Evolutionary conservation across 2,797 vertebrate species (phyloP).

Genomic region (Anguilla anguilla): DNA sequence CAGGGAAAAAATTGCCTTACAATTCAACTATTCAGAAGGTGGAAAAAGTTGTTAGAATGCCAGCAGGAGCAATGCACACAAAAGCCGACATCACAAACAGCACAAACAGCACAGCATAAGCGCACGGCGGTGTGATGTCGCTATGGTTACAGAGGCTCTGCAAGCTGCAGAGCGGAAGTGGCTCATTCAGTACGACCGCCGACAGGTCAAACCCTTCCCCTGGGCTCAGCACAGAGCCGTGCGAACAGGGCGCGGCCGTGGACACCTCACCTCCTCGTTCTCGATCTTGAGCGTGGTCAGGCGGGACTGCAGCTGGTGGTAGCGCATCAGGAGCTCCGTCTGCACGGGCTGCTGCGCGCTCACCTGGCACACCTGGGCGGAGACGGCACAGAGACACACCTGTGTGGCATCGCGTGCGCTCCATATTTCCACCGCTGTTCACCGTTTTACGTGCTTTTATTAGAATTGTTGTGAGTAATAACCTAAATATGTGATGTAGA

Average conservation of each 20-base stretch:
- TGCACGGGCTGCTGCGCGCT: conserved; percentile 98
- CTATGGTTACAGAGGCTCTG: not conserved
- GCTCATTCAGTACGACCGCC: not conserved
- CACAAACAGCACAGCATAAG: not conserved
- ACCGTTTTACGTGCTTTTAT: not conserved
- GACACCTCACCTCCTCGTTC: conserved; percentile 89
- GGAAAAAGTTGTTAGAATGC: not conserved
- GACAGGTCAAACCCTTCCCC: not conserved
- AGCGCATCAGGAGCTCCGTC: conserved; percentile 92
- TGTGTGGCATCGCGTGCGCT: no score
- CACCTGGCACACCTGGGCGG: conserved; percentile 89
- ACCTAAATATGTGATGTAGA: not conserved
- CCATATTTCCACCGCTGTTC: not conserved
- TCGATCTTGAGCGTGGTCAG: conserved; percentile 95
- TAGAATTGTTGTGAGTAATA: not conserved
- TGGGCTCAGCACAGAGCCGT: not conserved
- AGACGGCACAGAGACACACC: conserved; percentile 18
- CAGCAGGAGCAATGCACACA: not conserved
- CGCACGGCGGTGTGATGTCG: not conserved
- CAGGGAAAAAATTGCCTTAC: not conserved
- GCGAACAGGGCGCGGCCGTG: not conserved
- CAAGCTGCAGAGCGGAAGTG: not conserved
- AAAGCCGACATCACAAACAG: not conserved
- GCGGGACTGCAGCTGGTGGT: conserved; percentile 97
- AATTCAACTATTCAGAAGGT: not conserved